phyloP scores from a whole-genome alignment of 2,113 vertebrate genomes.

The Nicator chloris region DNA sequence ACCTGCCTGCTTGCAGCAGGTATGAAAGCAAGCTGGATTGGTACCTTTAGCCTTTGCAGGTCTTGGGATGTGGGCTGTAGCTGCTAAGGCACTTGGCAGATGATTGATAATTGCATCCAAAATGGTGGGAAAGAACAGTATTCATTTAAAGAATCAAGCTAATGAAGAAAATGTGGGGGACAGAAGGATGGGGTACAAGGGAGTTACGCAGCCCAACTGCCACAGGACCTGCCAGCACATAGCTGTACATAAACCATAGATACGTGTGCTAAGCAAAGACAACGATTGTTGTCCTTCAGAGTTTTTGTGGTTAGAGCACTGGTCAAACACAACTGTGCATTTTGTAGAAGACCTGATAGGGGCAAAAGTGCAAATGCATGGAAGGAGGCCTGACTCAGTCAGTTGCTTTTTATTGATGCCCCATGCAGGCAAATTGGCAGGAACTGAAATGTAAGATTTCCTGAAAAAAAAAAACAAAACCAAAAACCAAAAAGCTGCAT shows the following conservation, averaged over 20 bases:
- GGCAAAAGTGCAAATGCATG: not conserved
- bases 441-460: not conserved
- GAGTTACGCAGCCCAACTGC: not conserved
- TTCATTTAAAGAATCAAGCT: not conserved
- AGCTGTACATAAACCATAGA: not conserved
- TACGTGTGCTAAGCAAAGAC: not conserved
- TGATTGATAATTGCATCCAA: not conserved
- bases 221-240: not conserved
- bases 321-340: not conserved
- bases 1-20: not conserved
- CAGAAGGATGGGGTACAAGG: not conserved
- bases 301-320: not conserved
- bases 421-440: not conserved
- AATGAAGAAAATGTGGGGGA: not conserved
- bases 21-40: not conserved
- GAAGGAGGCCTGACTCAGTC: not conserved
- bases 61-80: not conserved
- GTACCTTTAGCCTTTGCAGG: not conserved
- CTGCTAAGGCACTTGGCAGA: not conserved
- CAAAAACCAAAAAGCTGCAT: not conserved
- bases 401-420: not conserved
- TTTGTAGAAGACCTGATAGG: not conserved
- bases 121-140: not conserved
- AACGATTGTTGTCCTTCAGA: not conserved
- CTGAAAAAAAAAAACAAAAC: not conserved